These are phyloP conservation scores for Margarornis squamiger DNA, from an alignment of 2,797 vertebrate genomes.

Conservation along the genomic window DNA sequence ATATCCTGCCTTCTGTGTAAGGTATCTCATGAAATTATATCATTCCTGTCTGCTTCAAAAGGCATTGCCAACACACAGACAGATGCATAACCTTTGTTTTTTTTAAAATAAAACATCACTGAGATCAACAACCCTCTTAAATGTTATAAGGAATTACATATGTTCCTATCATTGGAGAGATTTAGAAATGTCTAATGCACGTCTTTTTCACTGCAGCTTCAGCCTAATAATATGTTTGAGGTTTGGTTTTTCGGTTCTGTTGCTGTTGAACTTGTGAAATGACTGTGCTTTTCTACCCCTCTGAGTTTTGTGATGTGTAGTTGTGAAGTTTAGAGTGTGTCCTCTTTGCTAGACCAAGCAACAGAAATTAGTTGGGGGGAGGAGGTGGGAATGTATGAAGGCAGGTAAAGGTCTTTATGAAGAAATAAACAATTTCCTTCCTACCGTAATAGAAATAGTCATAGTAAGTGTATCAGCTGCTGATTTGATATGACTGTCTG, in stretches of 20 bases:
- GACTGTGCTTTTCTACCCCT: fast-evolving
- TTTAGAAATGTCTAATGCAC: neutral
- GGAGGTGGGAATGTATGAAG: fast-evolving
- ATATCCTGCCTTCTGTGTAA: neutral
- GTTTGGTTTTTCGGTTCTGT: neutral
- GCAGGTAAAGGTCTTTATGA: neutral
- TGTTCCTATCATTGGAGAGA: neutral
- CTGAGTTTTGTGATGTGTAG: neutral
- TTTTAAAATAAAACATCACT: neutral
- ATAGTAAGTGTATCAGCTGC: neutral
- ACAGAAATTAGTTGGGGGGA: neutral
- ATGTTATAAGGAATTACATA: neutral
- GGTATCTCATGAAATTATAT: neutral
- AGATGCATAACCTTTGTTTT: neutral
- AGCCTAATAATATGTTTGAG: too few species aligned
- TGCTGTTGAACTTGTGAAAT: neutral
- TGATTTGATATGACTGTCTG: neutral
- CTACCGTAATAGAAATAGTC: neutral
- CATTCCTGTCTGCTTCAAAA: neutral
- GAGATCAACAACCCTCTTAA: neutral
- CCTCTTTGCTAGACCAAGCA: neutral
- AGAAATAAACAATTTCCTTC: neutral
- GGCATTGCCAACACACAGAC: neutral
- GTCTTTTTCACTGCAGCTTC: neutral
- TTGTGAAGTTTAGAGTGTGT: neutral